Conservation (phyloP, 2,797 vertebrate genomes). For the Myiotriccus ornatus region DNA sequence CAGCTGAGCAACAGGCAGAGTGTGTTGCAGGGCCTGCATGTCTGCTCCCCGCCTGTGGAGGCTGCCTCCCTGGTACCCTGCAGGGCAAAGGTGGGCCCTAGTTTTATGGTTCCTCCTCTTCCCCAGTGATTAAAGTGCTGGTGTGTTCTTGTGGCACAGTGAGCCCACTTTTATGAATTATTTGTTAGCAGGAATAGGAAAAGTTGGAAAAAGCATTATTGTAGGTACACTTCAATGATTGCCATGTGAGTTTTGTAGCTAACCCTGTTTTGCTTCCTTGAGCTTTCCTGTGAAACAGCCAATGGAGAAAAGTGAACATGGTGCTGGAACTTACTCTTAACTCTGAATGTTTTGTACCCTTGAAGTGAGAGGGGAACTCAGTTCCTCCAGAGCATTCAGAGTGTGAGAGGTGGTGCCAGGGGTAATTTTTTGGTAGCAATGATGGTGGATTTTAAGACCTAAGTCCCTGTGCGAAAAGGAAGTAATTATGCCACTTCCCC, state of each 20-base stretch:
- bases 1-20: slow-evolving; percentile 24
- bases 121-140: not conserved
- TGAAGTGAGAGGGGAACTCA: not conserved
- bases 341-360: not conserved
- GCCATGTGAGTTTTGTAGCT: not conserved
- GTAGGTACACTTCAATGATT: not conserved
- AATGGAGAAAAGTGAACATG: fast-evolving
- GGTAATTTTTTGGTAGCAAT: not conserved
- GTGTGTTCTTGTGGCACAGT: not conserved
- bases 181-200: not conserved
- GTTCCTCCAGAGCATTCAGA: not conserved
- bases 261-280: not conserved
- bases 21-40: not conserved
- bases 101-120: not conserved
- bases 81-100: not conserved
- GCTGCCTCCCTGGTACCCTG: not conserved
- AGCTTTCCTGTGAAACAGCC: not conserved
- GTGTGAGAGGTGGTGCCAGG: not conserved
- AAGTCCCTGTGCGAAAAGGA: not conserved
- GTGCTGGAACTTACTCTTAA: not conserved
- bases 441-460: not conserved
- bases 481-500: fast-evolving
- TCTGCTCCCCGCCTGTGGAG: not conserved
- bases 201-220: not conserved
- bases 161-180: not conserved